phyloP scores from a whole-genome alignment of 2,113 vertebrate species.

The Mugil cephalus region DNA sequence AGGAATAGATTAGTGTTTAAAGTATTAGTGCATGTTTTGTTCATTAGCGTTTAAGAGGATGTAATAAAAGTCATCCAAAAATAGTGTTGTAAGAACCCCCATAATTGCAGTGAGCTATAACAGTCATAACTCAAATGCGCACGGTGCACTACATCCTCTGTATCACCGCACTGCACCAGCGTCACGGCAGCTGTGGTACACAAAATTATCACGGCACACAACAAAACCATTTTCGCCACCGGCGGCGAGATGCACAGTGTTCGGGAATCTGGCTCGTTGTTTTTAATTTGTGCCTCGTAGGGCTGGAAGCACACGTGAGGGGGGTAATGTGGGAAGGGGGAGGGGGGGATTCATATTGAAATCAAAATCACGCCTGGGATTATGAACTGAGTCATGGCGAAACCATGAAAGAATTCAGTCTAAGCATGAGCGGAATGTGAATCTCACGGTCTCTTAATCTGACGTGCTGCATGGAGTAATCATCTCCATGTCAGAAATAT shows the following conservation, averaged over 20 bases:
- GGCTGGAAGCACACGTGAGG: slow-evolving; percentile 14
- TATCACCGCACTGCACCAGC: slow-evolving; percentile 5
- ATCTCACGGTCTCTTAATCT: slow-evolving; percentile 51
- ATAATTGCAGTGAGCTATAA: neutral
- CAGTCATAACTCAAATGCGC: neutral
- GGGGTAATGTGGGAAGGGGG: neutral
- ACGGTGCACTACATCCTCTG: neutral
- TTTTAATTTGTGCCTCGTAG: slow-evolving; percentile 32
- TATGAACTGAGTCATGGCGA: slow-evolving; percentile 60
- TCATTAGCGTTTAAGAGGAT: neutral
- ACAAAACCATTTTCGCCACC: slow-evolving; percentile 11
- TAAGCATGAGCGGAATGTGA: slow-evolving; percentile 30
- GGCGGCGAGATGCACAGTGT: slow-evolving; percentile 16
- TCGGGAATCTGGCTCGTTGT: slow-evolving; percentile 25
- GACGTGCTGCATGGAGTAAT: slow-evolving; percentile 40
- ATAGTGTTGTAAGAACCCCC: neutral
- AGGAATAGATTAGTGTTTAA: too few species aligned
- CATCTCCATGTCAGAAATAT: slow-evolving; percentile 56
- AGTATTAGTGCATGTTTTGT: neutral
- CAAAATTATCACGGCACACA: slow-evolving; percentile 15
- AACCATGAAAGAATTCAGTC: slow-evolving; percentile 56
- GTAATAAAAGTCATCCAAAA: too few species aligned
- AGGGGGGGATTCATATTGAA: slow-evolving; percentile 10
- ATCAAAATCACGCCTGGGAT: slow-evolving; percentile 59
- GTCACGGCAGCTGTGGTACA: slow-evolving; percentile 1